These are phyloP conservation scores for Petrophora chlorosata DNA, from an alignment of 2,888 invertebrate genomes.

Conservation along the genomic window DNA sequence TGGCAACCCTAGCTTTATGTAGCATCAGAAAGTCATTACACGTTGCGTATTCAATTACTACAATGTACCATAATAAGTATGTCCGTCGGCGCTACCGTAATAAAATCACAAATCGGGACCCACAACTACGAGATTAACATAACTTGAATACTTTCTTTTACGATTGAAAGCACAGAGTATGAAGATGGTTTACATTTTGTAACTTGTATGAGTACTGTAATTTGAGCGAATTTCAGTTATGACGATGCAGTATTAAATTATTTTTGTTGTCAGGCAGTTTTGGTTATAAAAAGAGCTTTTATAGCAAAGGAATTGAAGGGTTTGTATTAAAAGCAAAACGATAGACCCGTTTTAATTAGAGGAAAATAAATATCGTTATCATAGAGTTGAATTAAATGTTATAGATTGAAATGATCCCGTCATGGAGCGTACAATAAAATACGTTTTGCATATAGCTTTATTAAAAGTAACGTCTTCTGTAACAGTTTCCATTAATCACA, in stretches of 20 bases:
- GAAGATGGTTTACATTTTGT: constrained; percentile 14
- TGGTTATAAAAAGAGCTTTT: neutral
- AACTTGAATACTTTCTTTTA: constrained; percentile 27
- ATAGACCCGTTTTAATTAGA: too few species aligned
- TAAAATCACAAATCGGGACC: constrained; percentile 34
- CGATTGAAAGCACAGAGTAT: constrained; percentile 21
- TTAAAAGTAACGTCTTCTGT: too few species aligned
- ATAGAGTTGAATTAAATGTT: too few species aligned
- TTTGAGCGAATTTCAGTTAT: neutral
- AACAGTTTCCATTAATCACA: too few species aligned
- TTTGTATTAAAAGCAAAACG: too few species aligned
- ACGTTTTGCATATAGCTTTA: too few species aligned
- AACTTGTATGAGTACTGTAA: constrained; percentile 1
- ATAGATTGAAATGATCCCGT: too few species aligned
- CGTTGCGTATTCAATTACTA: constrained; percentile 56
- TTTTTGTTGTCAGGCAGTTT: neutral
- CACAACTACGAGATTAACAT: constrained; percentile 35
- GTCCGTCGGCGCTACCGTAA: constrained; percentile 32
- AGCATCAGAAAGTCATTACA: constrained; percentile 50
- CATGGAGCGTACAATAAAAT: too few species aligned
- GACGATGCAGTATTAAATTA: too few species aligned
- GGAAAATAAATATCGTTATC: too few species aligned
- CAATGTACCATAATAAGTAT: constrained; percentile 51
- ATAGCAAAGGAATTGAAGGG: too few species aligned
- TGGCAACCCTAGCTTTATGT: constrained; percentile 21